Evolutionary conservation across 2,888 invertebrate genomes (phyloP).

Genomic region (Crematogaster levior): DNA sequence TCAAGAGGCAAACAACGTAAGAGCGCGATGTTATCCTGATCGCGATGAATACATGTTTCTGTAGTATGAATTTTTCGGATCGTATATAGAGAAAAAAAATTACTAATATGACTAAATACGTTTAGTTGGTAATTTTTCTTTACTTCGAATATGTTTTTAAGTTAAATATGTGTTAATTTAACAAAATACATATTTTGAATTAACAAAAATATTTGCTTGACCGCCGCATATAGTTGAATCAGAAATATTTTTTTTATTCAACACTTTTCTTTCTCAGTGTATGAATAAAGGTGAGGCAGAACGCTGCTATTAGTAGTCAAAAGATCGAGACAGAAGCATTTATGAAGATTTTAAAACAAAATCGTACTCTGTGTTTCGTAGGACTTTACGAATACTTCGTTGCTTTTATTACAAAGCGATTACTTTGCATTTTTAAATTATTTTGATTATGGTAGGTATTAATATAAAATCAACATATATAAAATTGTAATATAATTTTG

Average conservation of each 20-base stretch:
- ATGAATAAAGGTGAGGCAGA: neutral
- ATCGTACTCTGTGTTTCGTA: neutral
- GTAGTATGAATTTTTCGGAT: neutral
- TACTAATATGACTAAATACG: no score
- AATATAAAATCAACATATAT: neutral
- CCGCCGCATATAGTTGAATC: no score
- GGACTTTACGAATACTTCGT: neutral
- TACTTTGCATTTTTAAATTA: constrained; percentile 2
- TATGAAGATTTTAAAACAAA: neutral
- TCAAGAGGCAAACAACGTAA: constrained; percentile 46
- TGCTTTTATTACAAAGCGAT: constrained; percentile 1
- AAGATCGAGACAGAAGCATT: neutral
- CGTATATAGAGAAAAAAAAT: no score
- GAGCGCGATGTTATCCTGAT: constrained; percentile 31
- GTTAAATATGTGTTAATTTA: no score
- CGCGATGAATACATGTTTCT: neutral
- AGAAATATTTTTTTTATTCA: no score
- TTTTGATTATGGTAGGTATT: neutral
- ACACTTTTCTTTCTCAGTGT: neutral
- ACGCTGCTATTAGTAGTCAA: neutral
- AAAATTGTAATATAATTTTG: no score
- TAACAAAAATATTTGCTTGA: no score
- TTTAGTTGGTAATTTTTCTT: no score
- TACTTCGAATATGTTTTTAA: no score
- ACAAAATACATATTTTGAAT: no score